These are phyloP conservation scores for Acrocephalus kingi DNA, from an alignment of 2,113 vertebrate genomes.

Conservation along the genomic window DNA sequence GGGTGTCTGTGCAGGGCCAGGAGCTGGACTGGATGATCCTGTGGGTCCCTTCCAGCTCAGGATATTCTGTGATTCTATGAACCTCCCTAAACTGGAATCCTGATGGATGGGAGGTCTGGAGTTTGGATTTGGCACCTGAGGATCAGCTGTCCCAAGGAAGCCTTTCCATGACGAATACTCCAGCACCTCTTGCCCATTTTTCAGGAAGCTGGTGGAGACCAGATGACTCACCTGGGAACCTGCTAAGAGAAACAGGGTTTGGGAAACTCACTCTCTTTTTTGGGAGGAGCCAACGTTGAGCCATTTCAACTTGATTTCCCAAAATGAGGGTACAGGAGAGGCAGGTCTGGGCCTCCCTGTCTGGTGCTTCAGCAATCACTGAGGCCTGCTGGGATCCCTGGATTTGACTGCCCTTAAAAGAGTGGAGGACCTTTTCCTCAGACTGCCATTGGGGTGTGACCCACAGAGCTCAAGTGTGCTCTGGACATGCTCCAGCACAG, in stretches of 20 bases:
- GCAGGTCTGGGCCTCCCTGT: background rate
- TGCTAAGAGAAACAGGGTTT: background rate
- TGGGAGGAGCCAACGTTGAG: background rate
- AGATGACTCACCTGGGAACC: background rate
- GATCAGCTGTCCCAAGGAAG: background rate
- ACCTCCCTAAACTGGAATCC: background rate
- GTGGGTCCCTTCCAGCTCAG: background rate
- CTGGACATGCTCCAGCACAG: background rate
- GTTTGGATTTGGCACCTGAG: background rate
- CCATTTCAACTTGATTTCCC: fast-evolving
- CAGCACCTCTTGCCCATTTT: background rate
- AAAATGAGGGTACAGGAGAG: background rate
- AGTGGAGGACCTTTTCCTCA: background rate
- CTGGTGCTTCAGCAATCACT: fast-evolving
- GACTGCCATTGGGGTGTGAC: fast-evolving
- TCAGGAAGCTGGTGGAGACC: background rate
- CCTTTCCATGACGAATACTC: background rate
- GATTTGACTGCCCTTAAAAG: background rate
- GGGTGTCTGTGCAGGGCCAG: background rate
- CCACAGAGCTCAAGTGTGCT: background rate
- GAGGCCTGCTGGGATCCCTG: background rate
- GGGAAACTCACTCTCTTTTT: background rate
- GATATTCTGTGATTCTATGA: background rate
- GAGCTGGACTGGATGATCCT: background rate
- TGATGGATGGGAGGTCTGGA: background rate